These are phyloP conservation scores for Acanthisitta chloris DNA, from an alignment of 2,113 vertebrate species.

Conservation along the genomic window DNA sequence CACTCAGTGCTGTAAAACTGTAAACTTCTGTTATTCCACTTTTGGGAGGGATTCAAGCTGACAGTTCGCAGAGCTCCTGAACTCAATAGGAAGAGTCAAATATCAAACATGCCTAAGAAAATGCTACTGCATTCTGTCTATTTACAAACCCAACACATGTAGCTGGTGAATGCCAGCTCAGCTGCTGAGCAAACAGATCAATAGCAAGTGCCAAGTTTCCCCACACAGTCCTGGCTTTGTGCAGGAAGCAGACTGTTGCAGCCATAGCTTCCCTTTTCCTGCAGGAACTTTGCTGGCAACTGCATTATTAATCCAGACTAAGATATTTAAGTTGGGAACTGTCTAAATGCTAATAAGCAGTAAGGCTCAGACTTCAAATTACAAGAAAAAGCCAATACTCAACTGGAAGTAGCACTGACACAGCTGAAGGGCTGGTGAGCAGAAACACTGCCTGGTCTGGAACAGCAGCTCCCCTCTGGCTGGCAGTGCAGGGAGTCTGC, in stretches of 20 bases:
- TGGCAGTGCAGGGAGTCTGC: rapidly evolving
- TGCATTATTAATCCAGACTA: background rate
- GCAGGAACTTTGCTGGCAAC: conserved; percentile 33
- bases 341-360: background rate
- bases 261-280: conserved; percentile 43
- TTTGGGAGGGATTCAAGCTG: background rate
- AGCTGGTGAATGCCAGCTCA: background rate
- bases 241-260: conserved; percentile 11
- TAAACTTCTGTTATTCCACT: background rate
- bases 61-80: conserved; percentile 22
- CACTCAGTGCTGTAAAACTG: background rate
- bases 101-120: conserved; percentile 22
- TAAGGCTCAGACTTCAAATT: background rate
- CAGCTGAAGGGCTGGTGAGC: background rate
- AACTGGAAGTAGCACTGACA: background rate
- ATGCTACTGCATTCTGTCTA: conserved; percentile 10
- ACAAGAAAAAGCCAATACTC: background rate
- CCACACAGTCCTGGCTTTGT: conserved; percentile 2
- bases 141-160: conserved; percentile 27
- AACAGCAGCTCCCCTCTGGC: rapidly evolving
- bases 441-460: background rate
- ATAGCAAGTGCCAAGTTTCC: conserved; percentile 14
- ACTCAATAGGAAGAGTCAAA: background rate
- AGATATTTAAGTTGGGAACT: background rate
- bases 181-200: conserved; percentile 52